Evolutionary conservation across 2,797 vertebrate species (phyloP), one percentile per base, ranked within the genome.

Genomic region (Brotula barbata): DNA sequence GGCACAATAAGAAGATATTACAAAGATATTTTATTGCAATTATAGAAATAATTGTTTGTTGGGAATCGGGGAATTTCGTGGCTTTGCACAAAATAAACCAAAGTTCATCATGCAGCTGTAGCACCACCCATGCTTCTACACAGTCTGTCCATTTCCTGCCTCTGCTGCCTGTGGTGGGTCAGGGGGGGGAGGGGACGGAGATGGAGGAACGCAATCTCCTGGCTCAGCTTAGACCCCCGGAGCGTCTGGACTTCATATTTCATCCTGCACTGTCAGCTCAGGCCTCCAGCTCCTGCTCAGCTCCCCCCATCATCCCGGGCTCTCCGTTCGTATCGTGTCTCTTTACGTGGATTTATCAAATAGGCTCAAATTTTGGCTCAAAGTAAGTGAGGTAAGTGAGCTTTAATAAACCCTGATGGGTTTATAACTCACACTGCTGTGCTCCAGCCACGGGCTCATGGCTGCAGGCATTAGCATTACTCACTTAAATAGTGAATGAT

Each of bases 161-260:
- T 73, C 2, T n/a, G 42, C 62, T 44, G 50, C 78, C 73, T 25
- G 57, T 37, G 68, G 82, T 48, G 60, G 78, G 66, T 73, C 75
- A 83, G 34, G 12, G 61, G 61, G 52, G 73, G 58, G 57, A 51
- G 61, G 61, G 58, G 23, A 14, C 7, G 5, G 71, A 83, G 74
- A 84, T 77, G 68, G 85, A 84, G 78, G 85, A 83, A 81, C 75
- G 75, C 68, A 88, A 86, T 87, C 81, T 85, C 60, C 50, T 60
- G 2, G 7, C 74, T 71, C 58, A 80, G 61, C 81, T 56, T 22
- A 42, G 23, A 66, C 77, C 81, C 77, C 84, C 25, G 56, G 82
- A 68, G 75, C 52, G 45, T 40, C 37, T 56, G 68, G 71, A 82
- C 75, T 68, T 68, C 54, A 73, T 74, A 70, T 74, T 84, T 82